Percentiles rank a stretch among this genome's conserved stretches.
Conservation (phyloP, 2,113 vertebrate genomes). For the Saguinus midas region DNA sequence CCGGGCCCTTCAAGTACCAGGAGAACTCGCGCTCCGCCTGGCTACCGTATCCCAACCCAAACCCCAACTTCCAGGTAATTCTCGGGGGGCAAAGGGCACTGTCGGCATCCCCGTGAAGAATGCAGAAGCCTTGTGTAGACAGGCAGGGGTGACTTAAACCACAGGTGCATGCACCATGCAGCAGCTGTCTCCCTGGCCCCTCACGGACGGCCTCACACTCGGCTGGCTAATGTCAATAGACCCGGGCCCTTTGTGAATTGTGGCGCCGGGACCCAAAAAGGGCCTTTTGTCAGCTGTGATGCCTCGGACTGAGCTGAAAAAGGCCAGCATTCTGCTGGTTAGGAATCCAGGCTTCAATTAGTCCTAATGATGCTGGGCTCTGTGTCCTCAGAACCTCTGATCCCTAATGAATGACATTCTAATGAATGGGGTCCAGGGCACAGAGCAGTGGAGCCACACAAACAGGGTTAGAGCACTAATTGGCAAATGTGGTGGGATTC, state of each 20-base stretch:
- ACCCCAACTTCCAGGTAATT: constrained; percentile 97
- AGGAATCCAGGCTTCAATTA: neutral
- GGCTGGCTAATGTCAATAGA: neutral
- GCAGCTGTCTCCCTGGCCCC: neutral
- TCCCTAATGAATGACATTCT: neutral
- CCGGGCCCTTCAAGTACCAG: constrained; percentile 97
- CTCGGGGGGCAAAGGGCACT: accelerated
- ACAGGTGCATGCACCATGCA: accelerated
- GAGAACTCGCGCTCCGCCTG: constrained; percentile 97
- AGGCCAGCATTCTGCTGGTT: neutral
- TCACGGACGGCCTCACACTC: accelerated
- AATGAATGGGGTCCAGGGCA: neutral
- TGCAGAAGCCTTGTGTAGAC: accelerated
- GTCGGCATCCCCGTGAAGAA: accelerated
- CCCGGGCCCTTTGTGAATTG: neutral
- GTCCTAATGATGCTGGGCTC: neutral
- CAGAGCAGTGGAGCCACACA: neutral
- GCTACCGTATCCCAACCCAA: constrained; percentile 97
- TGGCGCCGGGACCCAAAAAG: neutral
- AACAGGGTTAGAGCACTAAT: neutral
- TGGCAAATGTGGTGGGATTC: neutral
- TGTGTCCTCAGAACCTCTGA: neutral
- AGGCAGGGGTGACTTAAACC: neutral
- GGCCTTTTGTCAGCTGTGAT: neutral
- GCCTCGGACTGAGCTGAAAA: neutral